Evolutionary conservation across 2,113 vertebrate genomes (phyloP).

Genomic region (Menura novaehollandiae): DNA sequence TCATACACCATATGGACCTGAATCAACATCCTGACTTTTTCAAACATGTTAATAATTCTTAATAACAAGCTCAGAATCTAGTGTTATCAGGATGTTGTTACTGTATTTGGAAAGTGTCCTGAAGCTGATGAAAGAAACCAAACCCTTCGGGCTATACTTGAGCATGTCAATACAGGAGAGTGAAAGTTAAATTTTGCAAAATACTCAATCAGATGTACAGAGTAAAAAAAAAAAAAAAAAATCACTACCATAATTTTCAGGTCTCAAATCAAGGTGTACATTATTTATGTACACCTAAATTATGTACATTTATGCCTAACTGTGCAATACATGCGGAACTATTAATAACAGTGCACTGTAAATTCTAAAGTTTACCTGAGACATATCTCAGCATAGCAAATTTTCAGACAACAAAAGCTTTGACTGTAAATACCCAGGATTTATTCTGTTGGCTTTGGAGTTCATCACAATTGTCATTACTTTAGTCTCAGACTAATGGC

Average conservation of each 20-base stretch:
- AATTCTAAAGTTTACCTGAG: background rate
- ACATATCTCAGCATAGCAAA: background rate
- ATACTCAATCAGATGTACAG: background rate
- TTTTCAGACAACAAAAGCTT: background rate
- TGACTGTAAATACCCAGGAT: background rate
- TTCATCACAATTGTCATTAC: background rate
- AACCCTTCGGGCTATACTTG: background rate
- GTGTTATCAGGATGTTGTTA: background rate
- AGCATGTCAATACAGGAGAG: background rate
- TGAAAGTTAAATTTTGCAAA: background rate
- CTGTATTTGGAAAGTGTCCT: background rate
- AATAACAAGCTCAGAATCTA: background rate
- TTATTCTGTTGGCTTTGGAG: background rate
- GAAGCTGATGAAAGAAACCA: background rate
- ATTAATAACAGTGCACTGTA: background rate
- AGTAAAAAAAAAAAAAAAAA: background rate
- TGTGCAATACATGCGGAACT: background rate
- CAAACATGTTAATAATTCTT: background rate
- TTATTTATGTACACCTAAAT: background rate
- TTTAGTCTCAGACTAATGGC: background rate
- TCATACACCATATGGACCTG: background rate
- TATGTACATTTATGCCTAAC: background rate
- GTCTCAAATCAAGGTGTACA: background rate
- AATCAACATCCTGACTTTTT: slow-evolving; percentile 26
- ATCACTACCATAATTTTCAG: background rate